These are phyloP conservation scores for Dermochelys coriacea DNA, from an alignment of 2,797 vertebrate genomes.

Conservation along the genomic window DNA sequence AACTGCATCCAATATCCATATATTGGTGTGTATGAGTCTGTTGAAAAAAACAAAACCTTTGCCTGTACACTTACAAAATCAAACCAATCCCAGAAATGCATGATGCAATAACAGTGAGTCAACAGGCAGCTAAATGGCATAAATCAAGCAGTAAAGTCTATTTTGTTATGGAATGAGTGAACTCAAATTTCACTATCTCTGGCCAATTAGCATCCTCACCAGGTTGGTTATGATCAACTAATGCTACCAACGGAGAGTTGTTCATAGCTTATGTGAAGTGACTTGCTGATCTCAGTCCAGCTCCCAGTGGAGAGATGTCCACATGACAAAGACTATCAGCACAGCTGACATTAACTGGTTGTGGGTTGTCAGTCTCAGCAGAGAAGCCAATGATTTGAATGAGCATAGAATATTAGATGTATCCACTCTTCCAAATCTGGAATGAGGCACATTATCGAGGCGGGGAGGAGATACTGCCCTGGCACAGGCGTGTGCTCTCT, in stretches of 20 bases:
- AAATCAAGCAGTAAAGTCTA: neutral
- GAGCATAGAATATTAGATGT: neutral
- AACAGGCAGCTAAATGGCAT: neutral
- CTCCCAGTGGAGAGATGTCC: neutral
- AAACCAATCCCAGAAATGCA: neutral
- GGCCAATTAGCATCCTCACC: rapidly evolving
- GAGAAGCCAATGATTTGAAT: neutral
- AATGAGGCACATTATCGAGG: neutral
- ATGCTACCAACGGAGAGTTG: neutral
- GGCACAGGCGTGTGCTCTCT: rapidly evolving
- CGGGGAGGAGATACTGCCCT: neutral
- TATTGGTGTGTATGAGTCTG: neutral
- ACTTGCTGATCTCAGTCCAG: neutral
- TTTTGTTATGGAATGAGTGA: neutral
- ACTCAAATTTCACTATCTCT: neutral
- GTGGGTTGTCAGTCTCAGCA: neutral
- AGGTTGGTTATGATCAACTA: neutral
- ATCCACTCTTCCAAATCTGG: neutral
- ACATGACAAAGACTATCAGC: neutral
- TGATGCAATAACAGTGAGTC: neutral
- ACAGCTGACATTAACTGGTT: neutral
- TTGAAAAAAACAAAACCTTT: neutral
- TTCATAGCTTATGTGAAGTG: neutral
- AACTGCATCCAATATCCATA: neutral
- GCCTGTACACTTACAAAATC: neutral